A percentile compares a stretch with the other conserved stretches of the same genome.
These are phyloP conservation scores for Nycticorax nycticorax DNA, from an alignment of 2,113 vertebrate species.

Conservation along the genomic window DNA sequence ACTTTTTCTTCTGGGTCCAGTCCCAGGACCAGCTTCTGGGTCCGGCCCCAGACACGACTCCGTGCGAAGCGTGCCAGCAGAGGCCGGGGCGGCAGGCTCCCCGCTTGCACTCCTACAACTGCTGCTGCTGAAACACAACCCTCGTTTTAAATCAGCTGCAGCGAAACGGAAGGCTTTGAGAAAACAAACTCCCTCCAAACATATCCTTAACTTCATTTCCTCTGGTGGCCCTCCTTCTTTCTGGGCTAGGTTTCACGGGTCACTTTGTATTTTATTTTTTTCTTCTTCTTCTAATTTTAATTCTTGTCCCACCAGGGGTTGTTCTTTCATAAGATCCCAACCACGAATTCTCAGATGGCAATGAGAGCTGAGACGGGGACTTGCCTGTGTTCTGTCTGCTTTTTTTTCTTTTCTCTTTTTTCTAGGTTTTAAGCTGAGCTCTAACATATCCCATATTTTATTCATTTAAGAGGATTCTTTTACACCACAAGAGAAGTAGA, in stretches of 20 bases:
- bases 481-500: conserved; percentile 15
- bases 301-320: conserved; percentile 54
- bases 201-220: conserved; percentile 59
- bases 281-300: conserved; percentile 43
- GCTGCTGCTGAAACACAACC: conserved; percentile 14
- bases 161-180: conserved; percentile 48
- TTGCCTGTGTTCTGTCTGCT: background rate
- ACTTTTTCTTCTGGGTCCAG: background rate
- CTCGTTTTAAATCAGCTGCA: background rate
- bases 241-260: conserved; percentile 32
- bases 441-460: conserved; percentile 33
- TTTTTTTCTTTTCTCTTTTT: background rate
- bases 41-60: background rate
- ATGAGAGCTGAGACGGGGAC: background rate
- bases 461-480: conserved; percentile 40
- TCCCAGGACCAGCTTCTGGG: background rate
- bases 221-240: conserved; percentile 18
- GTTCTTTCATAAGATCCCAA: conserved; percentile 34
- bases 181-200: conserved; percentile 52
- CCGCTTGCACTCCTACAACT: background rate
- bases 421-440: background rate
- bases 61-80: accelerated
- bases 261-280: background rate
- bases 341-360: background rate
- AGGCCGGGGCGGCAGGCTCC: background rate